Base-by-base conservation (phyloP, 2,797 vertebrate species). In the Macropus fuliginosus region DNA sequence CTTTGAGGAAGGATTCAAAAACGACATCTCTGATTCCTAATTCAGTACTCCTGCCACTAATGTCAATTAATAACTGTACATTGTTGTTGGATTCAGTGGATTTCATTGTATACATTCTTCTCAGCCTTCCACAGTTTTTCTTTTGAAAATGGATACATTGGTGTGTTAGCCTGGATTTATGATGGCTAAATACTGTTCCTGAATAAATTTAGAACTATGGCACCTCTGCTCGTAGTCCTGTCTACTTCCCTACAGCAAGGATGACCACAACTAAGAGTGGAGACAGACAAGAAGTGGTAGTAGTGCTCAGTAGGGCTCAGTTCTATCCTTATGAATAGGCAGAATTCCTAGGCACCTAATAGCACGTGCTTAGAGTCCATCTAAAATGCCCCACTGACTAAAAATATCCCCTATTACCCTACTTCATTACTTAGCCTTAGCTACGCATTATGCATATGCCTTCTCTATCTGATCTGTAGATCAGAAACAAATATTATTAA, bases 111-210 rank as follows among this genome's bases (percentile, higher is more conserved):
- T 0, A 94, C 90, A 95, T 95, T 3, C 0, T 55, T 95, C 96
- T 62, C 93, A 74, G 50, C 95, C 2, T 96, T 97, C 94, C 1
- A 0, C 29, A 96, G 54, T 0, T 52, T 95, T 96, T 95, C 50
- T 81, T 50, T 94, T 94, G 55, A 92, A 97, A 97, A 91, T 54
- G 95, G 92, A 93, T 94, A 54, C 28, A 90, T 97, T 97, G 91
- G 62, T 95, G 97, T 97, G 55, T 96, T 97, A 95, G 96, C 91
- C 96, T 0, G 0, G 95, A 97, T 97, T 96, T 91, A 90, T 91
- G 94, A 91, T 62, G 54, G 34, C 95, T 96, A 95, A 93, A 90
- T 87, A 40, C 95, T 97, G 91, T 91, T 89, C 93, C 96, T 96
- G 56, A 55, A 54, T 55, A 87, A 96, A 92, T 91, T 90, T 50